Conservation (phyloP, 2,888 invertebrate genomes). For the Elgonia sp. region DNA sequence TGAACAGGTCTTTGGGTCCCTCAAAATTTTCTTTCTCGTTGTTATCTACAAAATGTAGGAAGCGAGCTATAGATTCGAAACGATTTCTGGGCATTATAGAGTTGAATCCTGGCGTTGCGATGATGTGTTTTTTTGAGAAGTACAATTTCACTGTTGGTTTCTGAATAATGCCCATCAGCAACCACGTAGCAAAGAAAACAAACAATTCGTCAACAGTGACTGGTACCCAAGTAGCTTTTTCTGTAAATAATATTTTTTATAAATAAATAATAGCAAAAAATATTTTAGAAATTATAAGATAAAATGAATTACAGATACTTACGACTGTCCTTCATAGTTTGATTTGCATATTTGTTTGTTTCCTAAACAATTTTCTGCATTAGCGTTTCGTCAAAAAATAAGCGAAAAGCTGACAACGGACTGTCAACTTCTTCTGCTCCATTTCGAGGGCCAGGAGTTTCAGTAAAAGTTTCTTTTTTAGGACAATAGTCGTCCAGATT, state of each 20-base stretch:
- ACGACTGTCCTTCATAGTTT: conserved; percentile 28
- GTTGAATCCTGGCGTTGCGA: conserved; percentile 1
- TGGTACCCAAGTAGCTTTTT: conserved; percentile 31
- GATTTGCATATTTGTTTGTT: conserved; percentile 32
- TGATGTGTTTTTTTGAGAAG: conserved; percentile 45
- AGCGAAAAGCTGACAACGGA: conserved; percentile 37
- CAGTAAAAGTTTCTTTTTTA: conserved; percentile 33
- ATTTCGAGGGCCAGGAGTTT: conserved; percentile 37
- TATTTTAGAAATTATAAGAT: conserved; percentile 23
- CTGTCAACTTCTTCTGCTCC: conserved; percentile 38
- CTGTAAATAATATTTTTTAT: conserved; percentile 27
- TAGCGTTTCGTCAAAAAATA: conserved; percentile 46
- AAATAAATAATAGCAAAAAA: conserved; percentile 21
- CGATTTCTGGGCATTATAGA: no score
- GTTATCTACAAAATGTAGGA: conserved; percentile 46
- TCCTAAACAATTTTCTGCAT: conserved; percentile 43
- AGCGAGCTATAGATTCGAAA: conserved; percentile 24
- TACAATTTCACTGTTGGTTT: conserved; percentile 53
- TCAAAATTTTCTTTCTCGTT: conserved; percentile 25
- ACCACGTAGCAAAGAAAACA: conserved; percentile 34
- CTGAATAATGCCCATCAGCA: conserved; percentile 44
- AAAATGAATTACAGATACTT: conserved; percentile 20
- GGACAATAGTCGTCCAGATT: conserved; percentile 19
- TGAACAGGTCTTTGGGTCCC: conserved; percentile 29
- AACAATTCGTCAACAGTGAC: conserved; percentile 33